Evolutionary conservation across 2,797 vertebrate genomes (phyloP), one percentile per base, ranked within the genome.

Genomic region (Remorina albescens): DNA sequence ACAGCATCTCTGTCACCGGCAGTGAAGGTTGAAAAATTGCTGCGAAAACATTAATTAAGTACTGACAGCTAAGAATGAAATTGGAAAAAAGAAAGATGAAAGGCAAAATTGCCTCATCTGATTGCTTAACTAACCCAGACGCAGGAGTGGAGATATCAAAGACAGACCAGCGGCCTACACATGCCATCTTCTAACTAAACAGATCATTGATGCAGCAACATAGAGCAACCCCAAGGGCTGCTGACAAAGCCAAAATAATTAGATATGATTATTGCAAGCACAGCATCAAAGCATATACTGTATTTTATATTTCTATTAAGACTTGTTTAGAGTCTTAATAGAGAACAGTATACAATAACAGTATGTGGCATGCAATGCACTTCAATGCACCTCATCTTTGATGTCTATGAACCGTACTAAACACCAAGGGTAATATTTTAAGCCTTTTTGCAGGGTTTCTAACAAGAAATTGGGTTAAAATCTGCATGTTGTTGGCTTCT

Each of bases 31-130:
- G 84, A 78, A 83, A 91, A 93, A 88, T 87, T 79, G 80, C 76
- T 74, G 76, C 57, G 41, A 90, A 90, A 92, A 91, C 84, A 88
- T 92, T 89, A 84, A 92, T 92, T 90, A 90, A 87, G 74, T 76
- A 79, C 84, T 84, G 84, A 91, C 86, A 77, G 83, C 86, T 68
- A 65, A 71, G 69, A 86, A 85, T 86, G 67, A 84, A 88, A 85
- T 70, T 76, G 70, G 74, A 72, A 75, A 84, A 89, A 80, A 80
- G 74, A 82, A 78, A 88, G 86, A 88, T 88, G 88, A 88, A 87
- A 88, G 83, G 65, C 76, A 77, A 87, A 84, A 86, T 83, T 88
- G 81, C 80, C 73, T 86, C 66, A 79, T 86, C 79, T 82, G 80
- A 70, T 82, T 90, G 77, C 78, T 81, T 79, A 88, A 91, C 84